Percentiles rank a stretch among this genome's conserved stretches.
These are phyloP conservation scores for Phalera bucephala DNA, from an alignment of 2,888 invertebrate genomes.

Conservation along the genomic window DNA sequence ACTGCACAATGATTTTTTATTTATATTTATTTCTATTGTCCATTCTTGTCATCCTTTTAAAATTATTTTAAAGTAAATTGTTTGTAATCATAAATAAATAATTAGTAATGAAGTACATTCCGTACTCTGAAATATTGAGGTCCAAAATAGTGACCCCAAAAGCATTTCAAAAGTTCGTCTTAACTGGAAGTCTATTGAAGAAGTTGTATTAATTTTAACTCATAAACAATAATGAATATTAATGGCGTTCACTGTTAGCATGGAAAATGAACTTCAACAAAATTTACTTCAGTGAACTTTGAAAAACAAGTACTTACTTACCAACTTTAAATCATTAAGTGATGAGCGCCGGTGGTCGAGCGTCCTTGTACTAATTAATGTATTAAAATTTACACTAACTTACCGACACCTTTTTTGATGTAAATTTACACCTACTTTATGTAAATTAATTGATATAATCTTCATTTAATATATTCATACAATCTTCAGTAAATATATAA, in stretches of 20 bases:
- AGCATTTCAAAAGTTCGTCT: slow-evolving; percentile 17
- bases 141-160: slow-evolving; percentile 21
- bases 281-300: slow-evolving; percentile 16
- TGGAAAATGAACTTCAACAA: slow-evolving; percentile 31
- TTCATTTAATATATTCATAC: too few relatives aligned
- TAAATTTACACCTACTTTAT: too few relatives aligned
- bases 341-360: slow-evolving; percentile 5
- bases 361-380: slow-evolving; percentile 3
- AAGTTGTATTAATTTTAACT: slow-evolving; percentile 55
- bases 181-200: slow-evolving; percentile 36
- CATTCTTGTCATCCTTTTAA: too few relatives aligned
- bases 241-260: slow-evolving; percentile 38
- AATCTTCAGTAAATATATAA: too few relatives aligned
- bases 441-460: too few relatives aligned
- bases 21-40: too few relatives aligned
- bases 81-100: too few relatives aligned
- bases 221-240: slow-evolving; percentile 58
- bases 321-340: slow-evolving; percentile 17
- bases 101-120: slow-evolving; percentile 2
- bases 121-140: slow-evolving; percentile 37
- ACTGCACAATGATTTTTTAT: too few relatives aligned
- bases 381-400: too few relatives aligned
- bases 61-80: too few relatives aligned
- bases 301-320: slow-evolving; percentile 18
- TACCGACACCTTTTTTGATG: too few relatives aligned